These are phyloP conservation scores for Agrochola litura DNA, from an alignment of 2,888 invertebrate genomes.

Conservation along the genomic window DNA sequence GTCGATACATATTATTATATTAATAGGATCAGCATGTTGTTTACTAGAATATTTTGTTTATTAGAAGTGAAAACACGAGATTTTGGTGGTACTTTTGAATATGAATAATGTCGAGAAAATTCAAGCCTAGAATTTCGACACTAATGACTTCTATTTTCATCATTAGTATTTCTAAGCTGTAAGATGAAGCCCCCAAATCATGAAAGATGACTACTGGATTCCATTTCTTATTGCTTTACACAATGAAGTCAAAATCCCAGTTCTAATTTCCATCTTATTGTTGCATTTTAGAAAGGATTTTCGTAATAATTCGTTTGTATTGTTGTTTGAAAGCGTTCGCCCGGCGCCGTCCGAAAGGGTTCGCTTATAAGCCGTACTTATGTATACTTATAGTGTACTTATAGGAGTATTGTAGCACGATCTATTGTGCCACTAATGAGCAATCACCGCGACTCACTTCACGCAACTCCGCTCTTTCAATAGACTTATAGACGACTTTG, in stretches of 20 bases:
- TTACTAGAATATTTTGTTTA: background rate
- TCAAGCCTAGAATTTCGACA: background rate
- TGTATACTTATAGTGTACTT: conserved; percentile 42
- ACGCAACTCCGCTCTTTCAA: conserved; percentile 70
- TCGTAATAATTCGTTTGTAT: conserved; percentile 53
- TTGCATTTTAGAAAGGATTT: conserved; percentile 42
- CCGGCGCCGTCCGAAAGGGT: conserved; percentile 52
- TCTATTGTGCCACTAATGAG: conserved; percentile 87
- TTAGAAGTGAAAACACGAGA: background rate
- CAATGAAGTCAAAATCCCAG: conserved; percentile 40
- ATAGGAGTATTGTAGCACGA: conserved; percentile 75
- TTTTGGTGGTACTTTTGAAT: background rate
- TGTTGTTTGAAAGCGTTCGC: conserved; percentile 53
- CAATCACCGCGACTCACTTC: conserved; percentile 79
- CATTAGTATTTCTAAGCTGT: conserved; percentile 10
- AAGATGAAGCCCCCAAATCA: conserved; percentile 24
- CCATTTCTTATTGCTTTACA: conserved; percentile 28
- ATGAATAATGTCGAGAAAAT: background rate
- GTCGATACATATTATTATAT: background rate
- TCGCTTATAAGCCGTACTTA: conserved; percentile 51
- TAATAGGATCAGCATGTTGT: background rate
- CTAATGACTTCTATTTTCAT: background rate
- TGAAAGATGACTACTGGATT: conserved; percentile 20
- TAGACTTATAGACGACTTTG: conserved; percentile 65
- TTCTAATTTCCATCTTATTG: conserved; percentile 52